phyloP scores from a whole-genome alignment of 1,140 invertebrate genomes.

The Heliothis virescens region DNA sequence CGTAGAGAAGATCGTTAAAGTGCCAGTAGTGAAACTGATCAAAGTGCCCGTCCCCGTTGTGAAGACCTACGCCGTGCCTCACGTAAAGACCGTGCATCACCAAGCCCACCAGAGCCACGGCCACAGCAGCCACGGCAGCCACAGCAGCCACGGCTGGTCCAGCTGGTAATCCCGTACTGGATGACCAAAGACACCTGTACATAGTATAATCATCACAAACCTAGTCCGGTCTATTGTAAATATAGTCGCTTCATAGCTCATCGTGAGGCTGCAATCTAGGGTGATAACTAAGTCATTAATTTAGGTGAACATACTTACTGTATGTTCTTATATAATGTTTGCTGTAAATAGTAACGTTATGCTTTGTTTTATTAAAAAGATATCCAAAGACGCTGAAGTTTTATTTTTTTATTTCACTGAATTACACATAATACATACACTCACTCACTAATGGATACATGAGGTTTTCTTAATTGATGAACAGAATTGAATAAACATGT shows the following conservation, averaged over 20 bases:
- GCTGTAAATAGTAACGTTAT: slow-evolving; percentile 81
- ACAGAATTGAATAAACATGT: background rate
- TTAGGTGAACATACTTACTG: slow-evolving; percentile 64
- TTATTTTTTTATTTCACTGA: slow-evolving; percentile 56
- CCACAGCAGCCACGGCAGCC: slow-evolving; percentile 47
- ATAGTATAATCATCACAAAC: slow-evolving; percentile 46
- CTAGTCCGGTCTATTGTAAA: slow-evolving; percentile 76
- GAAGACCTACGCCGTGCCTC: slow-evolving; percentile 79
- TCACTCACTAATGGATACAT: no score
- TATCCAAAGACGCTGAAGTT: slow-evolving; percentile 68
- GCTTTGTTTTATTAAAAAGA: slow-evolving; percentile 74
- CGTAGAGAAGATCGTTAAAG: slow-evolving; percentile 78
- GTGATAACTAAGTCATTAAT: slow-evolving; percentile 85
- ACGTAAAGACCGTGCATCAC: slow-evolving; percentile 80
- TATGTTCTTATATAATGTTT: slow-evolving; percentile 63
- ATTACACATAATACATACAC: background rate
- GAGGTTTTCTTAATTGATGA: background rate
- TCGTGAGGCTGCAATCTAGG: slow-evolving; percentile 83
- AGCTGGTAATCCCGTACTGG: slow-evolving; percentile 59
- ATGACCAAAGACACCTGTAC: slow-evolving; percentile 37
- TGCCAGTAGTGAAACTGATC: slow-evolving; percentile 75
- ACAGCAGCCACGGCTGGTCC: slow-evolving; percentile 56
- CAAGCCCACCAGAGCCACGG: slow-evolving; percentile 64
- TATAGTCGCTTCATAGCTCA: slow-evolving; percentile 76
- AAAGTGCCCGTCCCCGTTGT: slow-evolving; percentile 78